Percentiles rank a stretch among this genome's conserved stretches.
phyloP scores from a whole-genome alignment of 1,140 invertebrate genomes.

The Coptotermes formosanus region DNA sequence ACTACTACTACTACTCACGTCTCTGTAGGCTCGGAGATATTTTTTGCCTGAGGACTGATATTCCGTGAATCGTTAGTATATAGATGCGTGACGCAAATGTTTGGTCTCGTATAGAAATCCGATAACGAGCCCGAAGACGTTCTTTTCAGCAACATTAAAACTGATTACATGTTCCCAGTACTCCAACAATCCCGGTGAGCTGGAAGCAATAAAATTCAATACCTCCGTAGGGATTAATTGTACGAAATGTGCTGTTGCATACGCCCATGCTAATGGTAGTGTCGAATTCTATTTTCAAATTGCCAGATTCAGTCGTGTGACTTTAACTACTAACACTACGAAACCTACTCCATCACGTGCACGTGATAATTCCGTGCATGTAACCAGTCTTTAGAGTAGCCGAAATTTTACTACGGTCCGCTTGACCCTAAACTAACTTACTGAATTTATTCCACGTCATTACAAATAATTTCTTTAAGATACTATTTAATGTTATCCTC shows the following conservation, averaged over 20 bases:
- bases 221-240: neutral
- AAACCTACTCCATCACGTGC: no score
- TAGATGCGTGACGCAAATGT: neutral
- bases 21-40: no score
- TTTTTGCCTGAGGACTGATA: neutral
- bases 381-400: no score
- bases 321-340: no score
- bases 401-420: no score
- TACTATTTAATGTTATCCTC: no score
- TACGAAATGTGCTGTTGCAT: neutral
- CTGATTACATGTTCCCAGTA: neutral
- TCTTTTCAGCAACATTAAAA: constrained; percentile 3
- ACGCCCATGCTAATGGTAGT: neutral
- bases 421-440: no score
- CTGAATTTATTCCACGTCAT: no score
- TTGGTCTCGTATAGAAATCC: neutral
- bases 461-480: no score
- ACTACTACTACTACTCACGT: no score
- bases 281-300: neutral
- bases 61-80: neutral
- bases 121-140: neutral
- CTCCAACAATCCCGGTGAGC: neutral
- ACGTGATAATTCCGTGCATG: no score
- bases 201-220: neutral
- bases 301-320: neutral